phyloP scores from a whole-genome alignment of 2,113 vertebrate genomes.

The Sterrhoptilus dennistouni region DNA sequence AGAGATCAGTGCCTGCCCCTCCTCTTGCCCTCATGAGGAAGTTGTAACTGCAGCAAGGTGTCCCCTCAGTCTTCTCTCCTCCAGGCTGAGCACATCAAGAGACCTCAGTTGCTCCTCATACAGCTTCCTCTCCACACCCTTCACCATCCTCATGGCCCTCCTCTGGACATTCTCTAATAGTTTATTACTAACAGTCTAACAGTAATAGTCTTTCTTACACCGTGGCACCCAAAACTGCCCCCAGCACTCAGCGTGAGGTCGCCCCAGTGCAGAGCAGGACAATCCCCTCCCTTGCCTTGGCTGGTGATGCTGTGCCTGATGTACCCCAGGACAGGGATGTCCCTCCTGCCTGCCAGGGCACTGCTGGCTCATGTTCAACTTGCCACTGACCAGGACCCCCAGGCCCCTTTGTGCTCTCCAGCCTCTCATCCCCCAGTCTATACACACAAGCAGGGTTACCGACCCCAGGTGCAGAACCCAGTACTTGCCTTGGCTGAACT shows the following conservation, averaged over 20 bases:
- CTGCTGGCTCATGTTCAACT: background rate
- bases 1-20: background rate
- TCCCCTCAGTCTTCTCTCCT: background rate
- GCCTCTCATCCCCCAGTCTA: no score
- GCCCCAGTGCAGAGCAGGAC: background rate
- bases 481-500: background rate
- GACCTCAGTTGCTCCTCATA: background rate
- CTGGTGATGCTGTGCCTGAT: background rate
- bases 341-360: background rate
- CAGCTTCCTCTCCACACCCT: background rate
- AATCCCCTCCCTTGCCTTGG: accelerated
- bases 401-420: background rate
- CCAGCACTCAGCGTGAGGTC: background rate
- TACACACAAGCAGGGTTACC: background rate
- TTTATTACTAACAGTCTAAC: background rate
- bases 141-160: background rate
- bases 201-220: background rate
- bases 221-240: background rate
- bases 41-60: background rate
- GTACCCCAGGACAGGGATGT: accelerated
- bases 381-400: accelerated
- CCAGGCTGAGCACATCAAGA: background rate
- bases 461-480: background rate
- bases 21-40: background rate
- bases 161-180: background rate